phyloP scores from a whole-genome alignment of 2,888 invertebrate species.

The Phaonia tiefii region DNA sequence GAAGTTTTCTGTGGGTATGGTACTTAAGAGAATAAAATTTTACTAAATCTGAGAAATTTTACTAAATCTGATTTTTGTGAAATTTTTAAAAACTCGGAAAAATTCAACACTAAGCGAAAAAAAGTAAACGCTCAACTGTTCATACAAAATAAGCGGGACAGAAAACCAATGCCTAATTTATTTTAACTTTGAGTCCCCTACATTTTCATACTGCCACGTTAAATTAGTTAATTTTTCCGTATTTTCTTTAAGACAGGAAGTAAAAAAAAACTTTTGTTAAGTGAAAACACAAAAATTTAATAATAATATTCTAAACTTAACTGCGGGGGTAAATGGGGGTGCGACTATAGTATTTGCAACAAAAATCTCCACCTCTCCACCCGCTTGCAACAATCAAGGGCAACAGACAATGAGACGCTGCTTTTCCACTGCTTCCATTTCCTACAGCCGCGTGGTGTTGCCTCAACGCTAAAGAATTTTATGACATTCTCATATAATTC shows the following conservation, averaged over 20 bases:
- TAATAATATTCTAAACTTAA: slow-evolving; percentile 35
- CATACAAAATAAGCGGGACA: too few relatives aligned
- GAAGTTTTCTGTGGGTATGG: too few relatives aligned
- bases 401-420: slow-evolving; percentile 65
- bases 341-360: slow-evolving; percentile 14
- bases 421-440: too few relatives aligned
- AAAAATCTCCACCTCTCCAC: not conserved
- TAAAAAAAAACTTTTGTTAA: not conserved
- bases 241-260: not conserved
- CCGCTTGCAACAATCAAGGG: slow-evolving; percentile 63
- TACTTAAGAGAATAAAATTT: too few relatives aligned
- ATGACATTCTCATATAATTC: not conserved
- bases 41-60: too few relatives aligned
- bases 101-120: too few relatives aligned
- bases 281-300: slow-evolving; percentile 6
- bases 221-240: slow-evolving; percentile 3
- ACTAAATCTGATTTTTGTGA: too few relatives aligned
- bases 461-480: too few relatives aligned
- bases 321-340: slow-evolving; percentile 59
- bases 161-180: too few relatives aligned
- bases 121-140: too few relatives aligned
- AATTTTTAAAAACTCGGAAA: too few relatives aligned
- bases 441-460: too few relatives aligned
- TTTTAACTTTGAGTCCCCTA: not conserved
- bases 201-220: not conserved